Base-by-base conservation (phyloP, 2,888 invertebrate genomes). In the Tyria jacobaeae region DNA sequence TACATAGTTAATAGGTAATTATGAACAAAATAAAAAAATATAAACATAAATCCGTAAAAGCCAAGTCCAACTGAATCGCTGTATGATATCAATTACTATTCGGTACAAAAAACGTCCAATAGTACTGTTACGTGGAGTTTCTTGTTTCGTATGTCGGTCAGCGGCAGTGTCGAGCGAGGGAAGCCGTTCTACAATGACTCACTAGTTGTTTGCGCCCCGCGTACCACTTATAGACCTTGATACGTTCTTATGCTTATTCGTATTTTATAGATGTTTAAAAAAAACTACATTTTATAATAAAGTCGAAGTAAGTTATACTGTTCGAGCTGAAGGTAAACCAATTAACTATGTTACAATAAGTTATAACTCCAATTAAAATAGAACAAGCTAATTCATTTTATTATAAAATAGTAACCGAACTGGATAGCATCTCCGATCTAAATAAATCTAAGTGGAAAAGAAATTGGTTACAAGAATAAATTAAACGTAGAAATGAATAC, bases 141-240 rank as follows among this genome's bases (percentile, higher is more conserved):
- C 75, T 72, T 66, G 67, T 70, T 70, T 71, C 65, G 73, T 70
- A 74, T 75, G 79, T 71, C 75, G 75, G 72, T 75, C 76, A 73
- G 65, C 56, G 57, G 37, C 57, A 48, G 54, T 60, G 63, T 56
- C 68, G 57, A 64, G 68, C 84, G 87, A 89, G 89, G 89, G 86
- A 89, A 89, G 77, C 88, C 88, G 87, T 82, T 82, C 84, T 75
- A 77, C 71, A 74, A 70, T 88, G 88, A 88, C 73, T 88, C 89
- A 88, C 79, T 54, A 68, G 70, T 73, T 70, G 73, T 68, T 73
- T 67, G 62, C 56, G 75, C 80, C 78, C 79, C 82, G 81, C 81
- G 73, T 73, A 68, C 70, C 68, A 66, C 62, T 57, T 56, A 61
- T 58, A 64, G 66, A 64, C 78, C 68, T 76, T 77, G 65, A 60